phyloP scores from a whole-genome alignment of 2,113 vertebrate genomes.

The Enhydra lutris region DNA sequence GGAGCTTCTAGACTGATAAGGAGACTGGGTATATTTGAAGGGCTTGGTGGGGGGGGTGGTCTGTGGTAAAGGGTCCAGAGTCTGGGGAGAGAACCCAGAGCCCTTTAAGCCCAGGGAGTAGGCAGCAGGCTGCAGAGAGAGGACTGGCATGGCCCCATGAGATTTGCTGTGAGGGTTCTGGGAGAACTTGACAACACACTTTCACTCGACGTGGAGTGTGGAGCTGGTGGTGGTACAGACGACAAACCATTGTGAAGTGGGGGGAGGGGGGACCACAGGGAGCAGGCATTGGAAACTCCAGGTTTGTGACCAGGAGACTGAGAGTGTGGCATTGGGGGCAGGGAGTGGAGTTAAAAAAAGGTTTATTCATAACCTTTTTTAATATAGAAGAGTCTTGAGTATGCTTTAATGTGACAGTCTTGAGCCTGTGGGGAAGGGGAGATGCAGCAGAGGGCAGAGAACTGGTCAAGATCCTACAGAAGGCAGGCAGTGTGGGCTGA shows the following conservation, averaged over 20 bases:
- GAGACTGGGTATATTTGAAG: neutral
- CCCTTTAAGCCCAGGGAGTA: neutral
- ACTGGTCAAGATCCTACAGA: neutral
- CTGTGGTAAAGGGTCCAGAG: neutral
- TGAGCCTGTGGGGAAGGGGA: neutral
- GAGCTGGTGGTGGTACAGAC: neutral
- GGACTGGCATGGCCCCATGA: neutral
- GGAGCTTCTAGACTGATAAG: neutral
- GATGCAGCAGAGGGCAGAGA: neutral
- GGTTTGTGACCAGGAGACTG: neutral
- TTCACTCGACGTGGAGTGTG: neutral
- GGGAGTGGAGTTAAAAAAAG: neutral
- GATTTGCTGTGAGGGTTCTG: neutral
- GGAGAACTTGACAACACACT: neutral
- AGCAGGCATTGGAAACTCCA: rapidly evolving
- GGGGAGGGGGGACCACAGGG: too few species aligned
- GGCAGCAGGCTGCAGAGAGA: neutral
- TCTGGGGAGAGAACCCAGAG: neutral
- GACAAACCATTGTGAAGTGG: neutral
- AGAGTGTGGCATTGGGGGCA: neutral
- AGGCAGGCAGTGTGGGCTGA: neutral
- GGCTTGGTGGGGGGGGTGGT: too few species aligned
- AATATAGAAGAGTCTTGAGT: neutral
- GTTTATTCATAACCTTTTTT: neutral
- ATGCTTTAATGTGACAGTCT: neutral